phyloP scores from a whole-genome alignment of 2,797 vertebrate genomes.

The Micropoecilia bifurca region DNA sequence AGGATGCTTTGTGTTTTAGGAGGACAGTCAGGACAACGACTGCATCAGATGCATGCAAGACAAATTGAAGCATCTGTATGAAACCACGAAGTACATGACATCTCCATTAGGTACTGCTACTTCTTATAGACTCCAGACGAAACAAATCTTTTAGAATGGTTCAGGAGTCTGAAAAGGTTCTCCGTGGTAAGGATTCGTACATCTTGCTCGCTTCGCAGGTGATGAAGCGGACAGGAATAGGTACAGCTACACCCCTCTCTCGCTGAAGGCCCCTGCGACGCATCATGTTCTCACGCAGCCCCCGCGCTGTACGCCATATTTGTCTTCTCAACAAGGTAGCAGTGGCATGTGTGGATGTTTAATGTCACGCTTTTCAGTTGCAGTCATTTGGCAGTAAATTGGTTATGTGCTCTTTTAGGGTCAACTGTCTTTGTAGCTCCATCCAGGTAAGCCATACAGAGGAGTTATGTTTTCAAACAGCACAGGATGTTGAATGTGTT shows the following conservation, averaged over 20 bases:
- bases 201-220: constrained; percentile 18
- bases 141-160: background rate
- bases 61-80: constrained; percentile 11
- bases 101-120: constrained; percentile 44
- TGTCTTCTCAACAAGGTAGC: constrained; percentile 30
- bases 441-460: constrained; percentile 51
- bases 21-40: constrained; percentile 19
- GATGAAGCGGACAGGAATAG: background rate
- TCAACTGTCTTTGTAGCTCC: constrained; percentile 11
- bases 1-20: constrained; percentile 52
- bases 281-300: constrained; percentile 38
- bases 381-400: background rate
- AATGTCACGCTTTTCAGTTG: background rate
- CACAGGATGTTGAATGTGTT: background rate
- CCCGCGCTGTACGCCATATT: constrained; percentile 6
- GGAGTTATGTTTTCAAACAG: background rate
- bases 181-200: background rate
- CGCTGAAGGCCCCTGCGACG: constrained; percentile 45
- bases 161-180: background rate
- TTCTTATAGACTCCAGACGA: background rate
- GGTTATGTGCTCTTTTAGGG: constrained; percentile 45
- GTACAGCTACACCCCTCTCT: constrained; percentile 52
- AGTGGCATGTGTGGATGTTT: constrained; percentile 49
- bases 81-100: background rate
- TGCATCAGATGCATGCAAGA: constrained; percentile 15